These are phyloP conservation scores for Geotria australis DNA, from an alignment of 2,797 vertebrate species.

Conservation along the genomic window DNA sequence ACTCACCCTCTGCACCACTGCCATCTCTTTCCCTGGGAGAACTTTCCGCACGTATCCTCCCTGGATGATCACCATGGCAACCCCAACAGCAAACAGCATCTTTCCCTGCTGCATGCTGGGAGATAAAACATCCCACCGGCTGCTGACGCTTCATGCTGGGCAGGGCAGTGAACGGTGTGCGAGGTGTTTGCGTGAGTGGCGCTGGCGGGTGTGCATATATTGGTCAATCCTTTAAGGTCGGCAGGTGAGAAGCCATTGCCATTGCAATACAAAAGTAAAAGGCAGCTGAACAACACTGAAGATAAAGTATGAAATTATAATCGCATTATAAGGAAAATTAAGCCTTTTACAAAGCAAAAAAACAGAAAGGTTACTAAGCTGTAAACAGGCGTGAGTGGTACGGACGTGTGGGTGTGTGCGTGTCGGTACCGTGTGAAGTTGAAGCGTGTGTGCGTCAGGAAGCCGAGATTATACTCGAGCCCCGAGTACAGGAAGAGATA, in stretches of 20 bases:
- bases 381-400: constrained; percentile 3
- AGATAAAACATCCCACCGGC: constrained; percentile 1
- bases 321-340: neutral
- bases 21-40: constrained; percentile 40
- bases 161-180: no score
- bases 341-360: neutral
- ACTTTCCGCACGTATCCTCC: constrained; percentile 62
- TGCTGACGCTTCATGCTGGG: neutral
- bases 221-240: no score
- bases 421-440: constrained; percentile 44
- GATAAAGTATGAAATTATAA: neutral
- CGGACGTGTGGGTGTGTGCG: no score
- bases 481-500: constrained; percentile 91
- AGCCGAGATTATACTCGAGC: constrained; percentile 66
- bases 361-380: constrained; percentile 1
- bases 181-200: no score
- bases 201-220: no score
- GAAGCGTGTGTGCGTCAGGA: constrained; percentile 78
- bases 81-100: constrained; percentile 94
- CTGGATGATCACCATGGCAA: constrained; percentile 71
- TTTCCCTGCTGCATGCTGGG: constrained; percentile 78
- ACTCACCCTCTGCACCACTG: constrained; percentile 32
- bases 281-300: no score
- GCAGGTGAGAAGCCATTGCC: no score
- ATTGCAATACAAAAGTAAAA: no score